A percentile compares a stretch with the other conserved stretches of the same genome.
These are phyloP conservation scores for Castor canadensis DNA, from an alignment of 2,113 vertebrate species.

Conservation along the genomic window DNA sequence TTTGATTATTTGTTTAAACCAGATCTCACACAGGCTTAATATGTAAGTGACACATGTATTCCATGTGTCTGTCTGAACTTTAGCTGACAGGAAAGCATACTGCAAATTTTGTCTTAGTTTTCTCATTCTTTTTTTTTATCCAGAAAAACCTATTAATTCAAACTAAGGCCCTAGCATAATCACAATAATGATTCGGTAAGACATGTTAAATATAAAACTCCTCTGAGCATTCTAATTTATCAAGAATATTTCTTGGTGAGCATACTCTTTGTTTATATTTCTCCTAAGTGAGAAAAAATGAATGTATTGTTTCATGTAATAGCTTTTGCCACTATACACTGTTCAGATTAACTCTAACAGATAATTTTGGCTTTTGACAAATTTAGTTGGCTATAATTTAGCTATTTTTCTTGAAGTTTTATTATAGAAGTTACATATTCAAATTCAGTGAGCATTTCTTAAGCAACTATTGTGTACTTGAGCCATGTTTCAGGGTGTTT, in stretches of 20 bases:
- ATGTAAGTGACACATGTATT: slow-evolving; percentile 40
- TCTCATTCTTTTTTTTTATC: neutral
- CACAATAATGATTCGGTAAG: neutral
- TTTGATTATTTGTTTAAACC: slow-evolving; percentile 78
- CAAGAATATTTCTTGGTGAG: slow-evolving; percentile 15
- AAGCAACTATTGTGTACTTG: slow-evolving; percentile 12
- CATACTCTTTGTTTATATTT: slow-evolving; percentile 18
- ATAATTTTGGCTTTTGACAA: slow-evolving; percentile 32
- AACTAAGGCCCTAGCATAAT: neutral
- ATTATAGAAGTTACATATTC: slow-evolving; percentile 18
- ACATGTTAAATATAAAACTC: slow-evolving; percentile 51
- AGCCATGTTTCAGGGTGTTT: neutral
- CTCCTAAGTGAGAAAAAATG: slow-evolving; percentile 47
- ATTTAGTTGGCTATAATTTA: neutral
- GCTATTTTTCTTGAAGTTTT: slow-evolving; percentile 41
- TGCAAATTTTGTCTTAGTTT: slow-evolving; percentile 11
- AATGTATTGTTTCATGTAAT: neutral
- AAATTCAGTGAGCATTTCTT: slow-evolving; percentile 23
- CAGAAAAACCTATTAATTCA: slow-evolving; percentile 36
- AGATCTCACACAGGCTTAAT: slow-evolving; percentile 61
- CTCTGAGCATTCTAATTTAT: neutral
- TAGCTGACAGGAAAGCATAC: neutral
- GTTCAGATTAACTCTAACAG: neutral
- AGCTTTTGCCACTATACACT: slow-evolving; percentile 35
- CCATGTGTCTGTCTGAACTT: slow-evolving; percentile 13